Evolutionary conservation across 1,140 invertebrate genomes (phyloP), one percentile per base, ranked within the genome.

Genomic region (Neelides sp.): DNA sequence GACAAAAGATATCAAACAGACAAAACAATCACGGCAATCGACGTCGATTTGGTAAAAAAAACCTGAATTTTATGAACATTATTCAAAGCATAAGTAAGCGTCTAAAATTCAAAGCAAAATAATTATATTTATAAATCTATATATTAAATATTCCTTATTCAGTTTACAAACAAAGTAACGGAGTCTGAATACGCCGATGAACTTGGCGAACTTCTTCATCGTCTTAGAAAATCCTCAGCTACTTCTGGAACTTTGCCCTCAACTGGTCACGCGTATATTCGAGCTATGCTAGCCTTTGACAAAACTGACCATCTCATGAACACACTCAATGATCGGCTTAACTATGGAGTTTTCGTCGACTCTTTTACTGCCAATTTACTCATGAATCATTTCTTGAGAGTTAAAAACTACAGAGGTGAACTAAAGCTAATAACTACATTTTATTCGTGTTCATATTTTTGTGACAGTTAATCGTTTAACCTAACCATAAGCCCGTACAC

Each of bases 261-360:
- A 0, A 91, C 87, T 4, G 73, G 77, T 62, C 82, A 91, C 70
- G 85, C 86, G 20, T 73, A 84, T 27, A 71, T 89, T 32, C 68
- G 84, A 56, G 72, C 74, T 49, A 77, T 80, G 36, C 56, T 90
- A 1, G 67, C 78, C 32, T 66, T 69, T 59, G 69, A 72, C 1
- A 68, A 75, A 52, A 57, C 64, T 24, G 67, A 85, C 12, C 72
- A 80, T 24, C 67, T 94, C 12, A 57, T 90, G 1, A 65, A 74
- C 20, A 73, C 91, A 13, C 66, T 96, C 13, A 75, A 82, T 59
- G 80, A 91, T 64, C 77, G 88, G 41, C 66, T 90, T 10, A 83
- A 83, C 62, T 95, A 85, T 70, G 92, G 93, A 1, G 68, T 97
- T 26, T 94, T 95, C 64, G 74, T 86, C 13, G 87, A 96, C 69